Base-by-base conservation (phyloP, 2,888 invertebrate species). In the Cheilosia scutellata region DNA sequence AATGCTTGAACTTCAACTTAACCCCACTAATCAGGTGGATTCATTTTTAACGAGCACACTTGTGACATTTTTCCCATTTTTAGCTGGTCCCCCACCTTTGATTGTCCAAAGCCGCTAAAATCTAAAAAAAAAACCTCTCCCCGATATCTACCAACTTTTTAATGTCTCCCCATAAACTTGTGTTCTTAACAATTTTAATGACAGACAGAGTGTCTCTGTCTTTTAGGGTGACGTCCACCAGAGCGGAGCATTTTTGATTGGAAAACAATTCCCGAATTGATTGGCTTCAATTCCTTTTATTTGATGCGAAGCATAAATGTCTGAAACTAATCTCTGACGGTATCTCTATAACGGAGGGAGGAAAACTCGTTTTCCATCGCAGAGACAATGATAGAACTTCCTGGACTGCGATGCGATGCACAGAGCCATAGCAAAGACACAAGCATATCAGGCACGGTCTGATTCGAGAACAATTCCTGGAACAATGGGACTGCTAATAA, bases 401-500 rank as follows among this genome's bases (percentile, higher is more conserved):
- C 77, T 72, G 77, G 27, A 58, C 11, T 13, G 11, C 27, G 27
- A 20, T 20, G 20, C 20, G 49, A 57, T 53, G 33, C 33, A 33
- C 40, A 42, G 33, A 44, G 47, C 44, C 42, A 44, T n/a, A 29
- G 13, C 11, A 7, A 40, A 58, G 16, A 20, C 11, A 11, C 9
- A 20, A 20, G 20, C 20, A 20, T 2, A 20, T 20, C 20, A 20
- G 20, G 20, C 20, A n/a, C 29, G 5, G 4, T 66, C 42, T 55
- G 51, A 16, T 37, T 44, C 31, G 31, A 16, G 55, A 66, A 72
- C 68, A 78, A 78, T 78, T 82, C 77, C 25, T 62, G 60, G 83
- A 83, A 78, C 72, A 78, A 83, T 72, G 53, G 78, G 74, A 27
- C 42, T 20, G 66, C 66, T 78, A 83, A 83, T 83, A 83, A 78